Conservation (phyloP, 2,797 vertebrate species). For the Lacerta agilis region DNA sequence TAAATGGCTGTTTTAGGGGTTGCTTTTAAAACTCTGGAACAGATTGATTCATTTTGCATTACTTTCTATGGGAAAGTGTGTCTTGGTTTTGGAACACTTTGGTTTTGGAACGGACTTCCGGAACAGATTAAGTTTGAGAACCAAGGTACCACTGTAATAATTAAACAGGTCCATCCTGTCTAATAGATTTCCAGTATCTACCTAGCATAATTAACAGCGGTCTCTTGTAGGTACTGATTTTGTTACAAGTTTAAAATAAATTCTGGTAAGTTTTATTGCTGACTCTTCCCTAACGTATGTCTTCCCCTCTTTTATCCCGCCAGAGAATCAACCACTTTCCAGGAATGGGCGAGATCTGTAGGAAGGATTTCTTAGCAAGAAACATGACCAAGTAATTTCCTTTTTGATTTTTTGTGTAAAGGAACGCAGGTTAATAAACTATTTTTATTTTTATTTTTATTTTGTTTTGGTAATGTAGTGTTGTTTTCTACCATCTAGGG, state of each 20-base stretch:
- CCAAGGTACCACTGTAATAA: not conserved
- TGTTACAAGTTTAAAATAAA: not conserved
- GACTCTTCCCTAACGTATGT: not conserved
- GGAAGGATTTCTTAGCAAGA: constrained; percentile 98
- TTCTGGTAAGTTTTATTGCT: not conserved
- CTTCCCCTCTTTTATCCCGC: constrained; percentile 71
- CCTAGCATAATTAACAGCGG: not conserved
- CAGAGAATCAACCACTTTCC: constrained; percentile 99
- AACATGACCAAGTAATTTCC: constrained; percentile 98
- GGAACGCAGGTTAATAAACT: constrained; percentile 10
- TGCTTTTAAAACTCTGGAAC: too few relatives aligned
- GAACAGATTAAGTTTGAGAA: too few relatives aligned
- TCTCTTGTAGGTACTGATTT: not conserved
- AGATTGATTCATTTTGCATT: too few relatives aligned
- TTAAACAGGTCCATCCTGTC: not conserved
- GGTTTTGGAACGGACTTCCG: too few relatives aligned
- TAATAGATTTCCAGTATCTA: not conserved
- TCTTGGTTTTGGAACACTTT: too few relatives aligned
- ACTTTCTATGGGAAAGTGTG: too few relatives aligned
- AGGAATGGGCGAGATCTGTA: constrained; percentile 99
- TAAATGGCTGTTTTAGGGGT: too few relatives aligned
- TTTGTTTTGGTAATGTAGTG: not conserved
- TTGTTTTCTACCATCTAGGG: not conserved
- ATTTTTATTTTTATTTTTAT: not conserved
- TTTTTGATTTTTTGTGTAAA: not conserved